Conservation (phyloP, 2,113 vertebrate genomes). For the Calyptomena viridis region DNA sequence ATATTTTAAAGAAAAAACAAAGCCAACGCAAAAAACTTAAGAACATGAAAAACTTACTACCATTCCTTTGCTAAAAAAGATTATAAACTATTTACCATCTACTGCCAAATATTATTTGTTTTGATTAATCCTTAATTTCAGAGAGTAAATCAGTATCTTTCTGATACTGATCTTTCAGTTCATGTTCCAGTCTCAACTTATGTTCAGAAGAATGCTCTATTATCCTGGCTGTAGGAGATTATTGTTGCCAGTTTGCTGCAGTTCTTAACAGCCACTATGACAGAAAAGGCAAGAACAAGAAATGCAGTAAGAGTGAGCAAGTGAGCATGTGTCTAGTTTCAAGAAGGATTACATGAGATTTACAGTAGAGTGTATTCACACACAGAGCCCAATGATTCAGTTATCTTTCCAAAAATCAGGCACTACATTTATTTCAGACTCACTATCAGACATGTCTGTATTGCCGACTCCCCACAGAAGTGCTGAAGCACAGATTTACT, state of each 20-base stretch:
- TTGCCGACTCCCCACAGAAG: neutral
- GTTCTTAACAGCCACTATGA: neutral
- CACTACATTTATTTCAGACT: neutral
- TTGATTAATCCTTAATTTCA: neutral
- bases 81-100: neutral
- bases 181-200: neutral
- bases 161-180: neutral
- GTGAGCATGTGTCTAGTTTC: neutral
- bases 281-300: slow-evolving; percentile 41
- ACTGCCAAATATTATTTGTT: neutral
- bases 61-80: neutral
- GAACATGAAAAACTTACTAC: neutral
- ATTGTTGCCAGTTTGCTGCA: neutral
- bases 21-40: neutral
- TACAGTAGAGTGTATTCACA: neutral
- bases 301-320: neutral
- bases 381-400: neutral
- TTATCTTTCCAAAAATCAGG: neutral
- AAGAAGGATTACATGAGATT: neutral
- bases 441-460: neutral
- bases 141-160: neutral
- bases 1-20: neutral
- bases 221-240: neutral
- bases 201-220: neutral
- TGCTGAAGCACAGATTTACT: neutral